A percentile compares a stretch with the other conserved stretches of the same genome.
Conservation (phyloP, 2,797 vertebrate genomes). For the Eurystomus glaucurus region DNA sequence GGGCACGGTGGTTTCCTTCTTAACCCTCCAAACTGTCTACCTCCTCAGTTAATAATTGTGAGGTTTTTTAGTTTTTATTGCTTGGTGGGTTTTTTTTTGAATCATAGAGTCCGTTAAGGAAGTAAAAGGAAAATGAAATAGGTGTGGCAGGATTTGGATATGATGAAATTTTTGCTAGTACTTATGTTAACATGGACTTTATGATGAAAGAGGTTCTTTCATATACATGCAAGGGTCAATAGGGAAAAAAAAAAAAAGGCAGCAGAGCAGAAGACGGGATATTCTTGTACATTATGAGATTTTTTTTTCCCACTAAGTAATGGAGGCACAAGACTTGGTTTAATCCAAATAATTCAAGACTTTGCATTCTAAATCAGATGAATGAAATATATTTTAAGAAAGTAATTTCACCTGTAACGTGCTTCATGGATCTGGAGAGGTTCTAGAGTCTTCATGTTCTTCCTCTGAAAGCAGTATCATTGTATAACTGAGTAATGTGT, state of each 20-base stretch:
- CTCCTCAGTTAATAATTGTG: neutral
- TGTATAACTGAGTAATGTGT: neutral
- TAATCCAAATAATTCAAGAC: neutral
- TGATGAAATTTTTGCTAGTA: neutral
- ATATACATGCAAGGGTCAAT: neutral
- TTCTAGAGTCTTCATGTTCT: neutral
- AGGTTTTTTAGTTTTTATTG: fast-evolving
- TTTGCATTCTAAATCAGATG: neutral
- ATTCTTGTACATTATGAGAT: neutral
- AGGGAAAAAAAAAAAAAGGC: neutral
- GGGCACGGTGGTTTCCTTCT: neutral
- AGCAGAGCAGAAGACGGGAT: neutral
- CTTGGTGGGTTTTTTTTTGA: neutral
- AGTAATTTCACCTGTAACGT: neutral
- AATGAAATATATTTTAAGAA: neutral
- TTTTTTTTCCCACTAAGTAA: neutral
- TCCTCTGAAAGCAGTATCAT: neutral
- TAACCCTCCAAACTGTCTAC: neutral
- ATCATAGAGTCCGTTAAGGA: neutral
- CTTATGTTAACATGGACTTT: neutral
- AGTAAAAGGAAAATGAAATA: neutral
- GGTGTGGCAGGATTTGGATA: neutral
- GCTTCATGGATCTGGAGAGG: neutral
- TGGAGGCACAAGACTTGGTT: neutral
- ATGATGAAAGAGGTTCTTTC: neutral